These are phyloP conservation scores for Hyperopisus bebe DNA, from an alignment of 2,113 vertebrate species.

Conservation along the genomic window DNA sequence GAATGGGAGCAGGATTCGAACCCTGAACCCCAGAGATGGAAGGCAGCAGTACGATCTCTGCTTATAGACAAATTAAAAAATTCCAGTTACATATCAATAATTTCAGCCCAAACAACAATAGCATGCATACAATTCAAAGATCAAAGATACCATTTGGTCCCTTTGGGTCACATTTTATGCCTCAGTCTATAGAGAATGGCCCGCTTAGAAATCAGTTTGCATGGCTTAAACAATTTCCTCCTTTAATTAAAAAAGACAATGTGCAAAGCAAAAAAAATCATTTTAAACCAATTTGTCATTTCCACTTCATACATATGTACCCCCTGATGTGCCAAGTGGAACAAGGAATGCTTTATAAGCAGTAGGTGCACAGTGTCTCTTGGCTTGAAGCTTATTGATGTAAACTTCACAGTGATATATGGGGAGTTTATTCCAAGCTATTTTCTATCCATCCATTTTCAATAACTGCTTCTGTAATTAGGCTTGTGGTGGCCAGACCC, in stretches of 20 bases:
- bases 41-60: not conserved
- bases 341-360: not conserved
- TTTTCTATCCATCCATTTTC: conserved; percentile 4
- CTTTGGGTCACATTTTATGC: not conserved
- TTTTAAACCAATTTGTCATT: not conserved
- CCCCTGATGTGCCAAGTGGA: not conserved
- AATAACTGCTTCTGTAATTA: not conserved
- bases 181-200: not conserved
- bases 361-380: not conserved
- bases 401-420: conserved; percentile 8
- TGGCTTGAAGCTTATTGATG: conserved; percentile 6
- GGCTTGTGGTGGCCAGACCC: not conserved
- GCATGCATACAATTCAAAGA: not conserved
- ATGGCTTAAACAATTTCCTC: not conserved
- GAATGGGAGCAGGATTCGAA: not conserved
- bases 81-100: not conserved
- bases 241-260: not conserved
- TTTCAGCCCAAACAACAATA: not conserved
- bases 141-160: not conserved
- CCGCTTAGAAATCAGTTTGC: not conserved
- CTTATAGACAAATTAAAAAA: not conserved
- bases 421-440: not conserved
- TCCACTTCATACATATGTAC: not conserved
- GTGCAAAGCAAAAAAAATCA: not conserved
- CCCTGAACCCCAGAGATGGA: not conserved